Evolutionary conservation across 2,797 vertebrate species (phyloP).

Genomic region (Mareca strepera): DNA sequence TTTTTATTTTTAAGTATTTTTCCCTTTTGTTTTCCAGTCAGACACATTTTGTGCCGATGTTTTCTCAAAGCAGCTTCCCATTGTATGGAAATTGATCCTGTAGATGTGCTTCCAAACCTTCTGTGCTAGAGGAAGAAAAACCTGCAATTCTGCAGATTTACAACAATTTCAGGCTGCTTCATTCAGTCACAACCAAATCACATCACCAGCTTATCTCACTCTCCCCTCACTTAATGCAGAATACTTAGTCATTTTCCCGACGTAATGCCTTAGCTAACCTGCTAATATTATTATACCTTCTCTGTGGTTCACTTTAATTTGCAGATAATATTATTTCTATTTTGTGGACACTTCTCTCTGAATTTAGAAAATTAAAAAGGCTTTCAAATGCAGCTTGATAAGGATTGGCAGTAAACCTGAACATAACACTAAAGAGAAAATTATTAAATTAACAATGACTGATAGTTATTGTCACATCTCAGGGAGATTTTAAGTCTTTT

Average conservation of each 20-base stretch:
- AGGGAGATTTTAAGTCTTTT: neutral
- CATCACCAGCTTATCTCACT: conserved; percentile 5
- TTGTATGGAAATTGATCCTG: neutral
- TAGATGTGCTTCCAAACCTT: conserved; percentile 42
- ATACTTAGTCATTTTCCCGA: conserved; percentile 40
- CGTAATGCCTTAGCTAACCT: neutral
- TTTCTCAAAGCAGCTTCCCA: conserved; percentile 22
- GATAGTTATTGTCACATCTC: neutral
- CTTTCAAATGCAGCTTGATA: neutral
- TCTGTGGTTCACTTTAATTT: neutral
- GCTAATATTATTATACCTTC: neutral
- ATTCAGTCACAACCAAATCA: neutral
- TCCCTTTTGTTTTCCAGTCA: neutral
- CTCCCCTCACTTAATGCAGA: conserved; percentile 4
- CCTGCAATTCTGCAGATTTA: conserved; percentile 14
- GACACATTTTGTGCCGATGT: neutral
- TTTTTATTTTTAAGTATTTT: neutral
- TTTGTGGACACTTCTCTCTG: neutral
- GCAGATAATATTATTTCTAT: neutral
- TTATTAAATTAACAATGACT: neutral
- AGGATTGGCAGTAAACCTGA: neutral
- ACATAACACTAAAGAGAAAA: neutral
- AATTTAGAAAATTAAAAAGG: neutral
- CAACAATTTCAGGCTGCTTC: conserved; percentile 40
- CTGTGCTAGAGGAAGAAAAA: conserved; percentile 12